Base-by-base conservation (phyloP, 2,888 invertebrate species). In the Hypercompe scribonia region DNA sequence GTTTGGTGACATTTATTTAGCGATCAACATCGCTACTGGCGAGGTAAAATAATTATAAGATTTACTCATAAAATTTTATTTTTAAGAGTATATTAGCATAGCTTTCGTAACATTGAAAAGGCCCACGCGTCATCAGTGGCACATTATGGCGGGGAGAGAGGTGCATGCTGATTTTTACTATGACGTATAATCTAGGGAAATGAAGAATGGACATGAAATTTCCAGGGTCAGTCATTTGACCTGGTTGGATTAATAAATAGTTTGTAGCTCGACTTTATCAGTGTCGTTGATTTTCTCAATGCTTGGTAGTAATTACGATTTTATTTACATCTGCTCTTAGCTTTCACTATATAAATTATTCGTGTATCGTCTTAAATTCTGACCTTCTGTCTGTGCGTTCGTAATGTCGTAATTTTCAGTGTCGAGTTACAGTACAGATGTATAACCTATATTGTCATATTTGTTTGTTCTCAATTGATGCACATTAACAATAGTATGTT, bases 1-100 rank as follows among this genome's bases (percentile, higher is more conserved):
- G 73, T 99, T 99, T 95, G 99, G 99, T 93, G 99, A 99, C 96
- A 99, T 99, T 95, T 99, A 99, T 96, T 97, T 99, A 93, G 99
- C 98, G 90, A 98, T 98, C 96, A 98, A 99, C 96, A 97, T 98
- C 92, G 97, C 97, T 90, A 98, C 97, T 96, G 98, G 98, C 94
- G 99, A 99, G 97, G 98, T 98, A 96, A 88, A 77, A 72, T 78
- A 68, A 77, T 81, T 77, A 77, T 81, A 72, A 31, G 72, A 67
- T 76, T 78, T 77, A 70, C 77, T 78, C 75, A 79, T 77, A 78
- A 79, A n/a, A 77, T 74, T 11, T 77, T 50, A 68, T 65, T 75
- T 34, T 58, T 75, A 68, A 46, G 67, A 67, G 76, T 72, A 72
- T 77, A 64, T 77, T 31, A 61, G 61, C 18, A 31, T 61, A 61